Evolutionary conservation across 37 sponge, comb jelly and placozoan genomes (phyloP).

Genomic region (Beroe ovata): DNA sequence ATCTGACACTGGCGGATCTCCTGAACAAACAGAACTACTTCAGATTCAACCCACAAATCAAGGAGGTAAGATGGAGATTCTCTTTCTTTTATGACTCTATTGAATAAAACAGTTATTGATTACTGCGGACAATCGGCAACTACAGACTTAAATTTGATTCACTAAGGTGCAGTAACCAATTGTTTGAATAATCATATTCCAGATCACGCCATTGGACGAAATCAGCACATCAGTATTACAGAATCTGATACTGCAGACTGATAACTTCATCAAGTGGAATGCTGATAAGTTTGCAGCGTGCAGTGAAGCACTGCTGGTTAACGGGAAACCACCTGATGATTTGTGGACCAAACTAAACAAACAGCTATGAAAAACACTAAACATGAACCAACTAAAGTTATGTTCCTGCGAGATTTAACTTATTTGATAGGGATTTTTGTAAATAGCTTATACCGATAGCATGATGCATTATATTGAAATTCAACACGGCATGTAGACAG

Average conservation of each 20-base stretch:
- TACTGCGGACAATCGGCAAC: no score
- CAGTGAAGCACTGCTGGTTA: neutral
- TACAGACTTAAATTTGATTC: no score
- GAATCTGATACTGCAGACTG: constrained; percentile 28
- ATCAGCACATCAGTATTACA: constrained; percentile 23
- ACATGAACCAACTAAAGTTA: no score
- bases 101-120: no score
- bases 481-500: no score
- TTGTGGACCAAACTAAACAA: constrained; percentile 8
- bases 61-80: constrained; percentile 25
- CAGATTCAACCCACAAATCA: constrained; percentile 60
- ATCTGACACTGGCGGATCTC: constrained; percentile 14
- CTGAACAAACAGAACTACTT: neutral
- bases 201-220: constrained; percentile 59
- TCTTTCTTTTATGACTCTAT: neutral
- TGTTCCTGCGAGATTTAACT: no score
- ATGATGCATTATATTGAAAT: no score
- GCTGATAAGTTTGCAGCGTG: neutral
- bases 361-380: neutral
- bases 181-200: no score
- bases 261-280: neutral
- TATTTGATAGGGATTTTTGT: no score
- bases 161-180: no score
- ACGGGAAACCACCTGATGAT: neutral
- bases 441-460: no score